Base-by-base conservation (phyloP, 2,888 invertebrate species). In the Beris chalybata region DNA sequence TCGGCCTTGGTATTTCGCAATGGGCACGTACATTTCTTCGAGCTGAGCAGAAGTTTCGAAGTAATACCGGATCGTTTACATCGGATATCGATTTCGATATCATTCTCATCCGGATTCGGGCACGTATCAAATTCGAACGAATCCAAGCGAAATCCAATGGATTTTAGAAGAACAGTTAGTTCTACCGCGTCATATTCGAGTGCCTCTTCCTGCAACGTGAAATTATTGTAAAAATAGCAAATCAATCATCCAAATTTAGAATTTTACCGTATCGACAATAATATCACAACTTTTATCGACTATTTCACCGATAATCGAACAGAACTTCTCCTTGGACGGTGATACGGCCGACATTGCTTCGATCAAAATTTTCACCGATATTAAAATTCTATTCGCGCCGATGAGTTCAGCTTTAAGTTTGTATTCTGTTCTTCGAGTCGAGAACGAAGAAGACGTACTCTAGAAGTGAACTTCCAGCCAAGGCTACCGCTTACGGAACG, bases 171-270 rank as follows among this genome's bases (percentile, higher is more conserved):
- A 15, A 69, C 50, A 11, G 70, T 71, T 44, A 71, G 43, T 45
- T 71, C 70, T 5, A 68, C 67, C 9, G 66, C 70, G 61, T 71
- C 70, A 31, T 67, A 70, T 31, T 67, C 67, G 5, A 70, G 64
- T 9, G 63, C 59, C n/a, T 67, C 67, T 31, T 68, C 68, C 68
- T 70, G 13, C 11, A 66, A 66, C 15, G 11, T 58, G 45, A 52
- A 45, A 64, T 22, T 22, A 47, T 43, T 29, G 5, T 6, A 47
- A 30, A 30, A 7, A 30, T 30, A 30, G 9, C 1, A 2, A 9
- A n/a, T n/a, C 15, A 38, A 32, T 13, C 6, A 4, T 29, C 31
- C 1, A 53, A 12, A 3, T 22, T 53, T 53, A 3, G 2, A 54
- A 53, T 53, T 54, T 64, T 65, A 65, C 65, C 65, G 65, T 57